phyloP scores from a whole-genome alignment of 2,113 vertebrate species.

The Poeciliopsis turrubarensis region DNA sequence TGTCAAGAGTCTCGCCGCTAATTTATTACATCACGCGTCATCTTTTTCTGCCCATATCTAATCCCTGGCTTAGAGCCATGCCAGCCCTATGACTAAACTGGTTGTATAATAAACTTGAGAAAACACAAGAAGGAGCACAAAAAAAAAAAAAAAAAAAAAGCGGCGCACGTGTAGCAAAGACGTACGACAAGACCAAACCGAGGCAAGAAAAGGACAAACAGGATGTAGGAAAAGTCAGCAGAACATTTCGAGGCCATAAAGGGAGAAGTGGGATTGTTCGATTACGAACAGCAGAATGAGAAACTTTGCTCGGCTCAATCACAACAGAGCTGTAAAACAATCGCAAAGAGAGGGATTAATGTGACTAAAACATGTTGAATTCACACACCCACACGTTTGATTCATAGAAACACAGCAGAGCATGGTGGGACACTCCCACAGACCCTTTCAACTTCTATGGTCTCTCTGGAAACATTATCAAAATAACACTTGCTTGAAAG shows the following conservation, averaged over 20 bases:
- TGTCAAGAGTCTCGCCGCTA: background rate
- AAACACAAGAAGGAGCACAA: background rate
- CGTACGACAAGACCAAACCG: too few relatives aligned
- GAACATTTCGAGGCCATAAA: background rate
- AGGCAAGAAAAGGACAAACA: background rate
- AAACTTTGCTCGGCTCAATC: background rate
- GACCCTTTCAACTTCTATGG: background rate
- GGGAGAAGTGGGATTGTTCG: constrained; percentile 3
- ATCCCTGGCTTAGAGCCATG: background rate
- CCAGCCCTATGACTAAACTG: background rate
- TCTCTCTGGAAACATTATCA: background rate
- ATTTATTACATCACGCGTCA: background rate
- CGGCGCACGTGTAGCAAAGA: too few relatives aligned
- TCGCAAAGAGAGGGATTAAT: background rate
- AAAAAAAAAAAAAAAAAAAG: too few relatives aligned
- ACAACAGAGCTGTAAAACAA: background rate
- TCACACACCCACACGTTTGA: background rate
- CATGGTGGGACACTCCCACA: background rate
- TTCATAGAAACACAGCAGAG: background rate
- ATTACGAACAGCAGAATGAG: background rate
- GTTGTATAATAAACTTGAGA: background rate
- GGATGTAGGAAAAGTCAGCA: constrained; percentile 4
- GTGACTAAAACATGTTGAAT: background rate
- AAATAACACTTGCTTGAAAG: background rate
- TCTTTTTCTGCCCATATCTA: background rate